A percentile compares a stretch with the other conserved stretches of the same genome.
Evolutionary conservation across 2,113 vertebrate species (phyloP).

Genomic region (Pachypanchax playfairii): DNA sequence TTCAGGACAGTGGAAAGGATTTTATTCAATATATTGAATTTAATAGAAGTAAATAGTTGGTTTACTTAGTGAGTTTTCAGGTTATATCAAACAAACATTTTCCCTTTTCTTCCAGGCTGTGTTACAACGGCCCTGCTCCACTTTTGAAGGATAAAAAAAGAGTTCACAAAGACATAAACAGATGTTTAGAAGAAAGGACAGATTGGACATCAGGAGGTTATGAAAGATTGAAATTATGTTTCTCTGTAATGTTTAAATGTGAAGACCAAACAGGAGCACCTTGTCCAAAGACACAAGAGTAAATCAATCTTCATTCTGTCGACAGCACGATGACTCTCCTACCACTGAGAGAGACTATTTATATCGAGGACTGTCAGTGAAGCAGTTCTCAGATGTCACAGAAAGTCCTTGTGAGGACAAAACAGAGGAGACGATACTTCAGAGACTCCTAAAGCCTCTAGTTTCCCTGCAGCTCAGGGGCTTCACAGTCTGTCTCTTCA

Average conservation of each 20-base stretch:
- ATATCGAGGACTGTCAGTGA: slow-evolving; percentile 40
- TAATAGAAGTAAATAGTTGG: not conserved
- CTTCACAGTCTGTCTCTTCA: too few relatives aligned
- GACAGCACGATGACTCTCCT: slow-evolving; percentile 28
- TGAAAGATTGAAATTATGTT: slow-evolving; percentile 1
- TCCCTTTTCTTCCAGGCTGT: not conserved
- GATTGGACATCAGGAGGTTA: not conserved
- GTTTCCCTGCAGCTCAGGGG: not conserved
- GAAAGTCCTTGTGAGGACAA: slow-evolving; percentile 56
- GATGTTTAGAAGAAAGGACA: not conserved
- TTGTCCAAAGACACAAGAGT: slow-evolving; percentile 32
- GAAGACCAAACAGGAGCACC: slow-evolving; percentile 20
- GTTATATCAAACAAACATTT: not conserved
- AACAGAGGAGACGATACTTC: slow-evolving; percentile 13
- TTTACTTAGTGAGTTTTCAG: not conserved
- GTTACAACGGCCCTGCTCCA: not conserved
- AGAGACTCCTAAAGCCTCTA: slow-evolving; percentile 7
- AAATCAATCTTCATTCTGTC: slow-evolving; percentile 51
- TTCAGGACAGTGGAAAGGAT: too few relatives aligned
- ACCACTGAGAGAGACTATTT: slow-evolving; percentile 64
- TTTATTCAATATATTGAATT: too few relatives aligned
- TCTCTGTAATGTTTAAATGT: slow-evolving; percentile 21
- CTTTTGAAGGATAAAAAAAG: not conserved
- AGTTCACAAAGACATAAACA: not conserved
- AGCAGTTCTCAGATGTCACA: slow-evolving; percentile 48